Evolutionary conservation across 1,140 invertebrate genomes (phyloP), one percentile per base, ranked within the genome.

Genomic region (Bombus terrestris): DNA sequence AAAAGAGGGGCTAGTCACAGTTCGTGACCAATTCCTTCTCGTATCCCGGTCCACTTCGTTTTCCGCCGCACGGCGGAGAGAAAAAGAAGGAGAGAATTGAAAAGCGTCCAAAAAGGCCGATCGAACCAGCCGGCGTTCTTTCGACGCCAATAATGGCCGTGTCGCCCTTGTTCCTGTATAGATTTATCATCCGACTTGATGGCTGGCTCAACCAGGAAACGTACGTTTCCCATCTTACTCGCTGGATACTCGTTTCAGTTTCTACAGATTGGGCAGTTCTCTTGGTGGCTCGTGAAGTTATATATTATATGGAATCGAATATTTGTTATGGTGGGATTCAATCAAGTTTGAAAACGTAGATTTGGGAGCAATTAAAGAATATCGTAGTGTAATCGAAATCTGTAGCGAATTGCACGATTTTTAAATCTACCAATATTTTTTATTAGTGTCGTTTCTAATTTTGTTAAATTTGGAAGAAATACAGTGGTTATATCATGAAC

Each of bases 171-270:
- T 69, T 78, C 74, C 68, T 47, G 53, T 71, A 62, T 41, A 62
- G 75, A 83, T 83, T 83, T 83, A 81, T 81, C 80, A 81, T 73
- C 28, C 69, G 35, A n/a, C 35, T 73, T 32, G 80, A 81, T 81
- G 53, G 68, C 64, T 25, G 35, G 35, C 57, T 78, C 25, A 43
- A 73, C n/a, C 10, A 47, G 62, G 25, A 13, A 57, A 59, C 47
- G 35, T 59, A 59, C 39, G n/a, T 78, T 77, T 66, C 39, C 59
- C 25, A 79, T 79, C 47, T 53, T 53, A 53, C n/a, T 32, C 32
- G 32, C n/a, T 35, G 41, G 41, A 53, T 74, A 32, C 2, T 35
- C 10, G n/a, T 74, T 74, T 37, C 10, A n/a, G 4, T 35, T 74
- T 10, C 43, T 53, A 53, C 18, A 53, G 47, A 53, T 32, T 13